phyloP scores from a whole-genome alignment of 2,113 vertebrate species.

The Chionis minor region DNA sequence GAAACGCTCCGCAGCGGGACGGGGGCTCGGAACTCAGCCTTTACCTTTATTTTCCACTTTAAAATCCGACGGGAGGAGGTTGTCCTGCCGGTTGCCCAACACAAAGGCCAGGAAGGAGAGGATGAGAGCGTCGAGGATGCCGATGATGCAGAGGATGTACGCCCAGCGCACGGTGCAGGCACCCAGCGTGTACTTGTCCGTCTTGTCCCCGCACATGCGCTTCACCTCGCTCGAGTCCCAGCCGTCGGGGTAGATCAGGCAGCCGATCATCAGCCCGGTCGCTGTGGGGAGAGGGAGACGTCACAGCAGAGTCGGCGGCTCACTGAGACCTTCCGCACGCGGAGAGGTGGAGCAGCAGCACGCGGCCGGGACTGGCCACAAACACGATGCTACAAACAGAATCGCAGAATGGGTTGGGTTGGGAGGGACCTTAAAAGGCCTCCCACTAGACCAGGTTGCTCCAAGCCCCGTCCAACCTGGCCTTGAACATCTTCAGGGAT shows the following conservation, averaged over 20 bases:
- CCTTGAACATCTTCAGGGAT: neutral
- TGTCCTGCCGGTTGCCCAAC: conserved; percentile 92
- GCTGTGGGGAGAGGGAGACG: conserved; percentile 63
- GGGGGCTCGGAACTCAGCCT: neutral
- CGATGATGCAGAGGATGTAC: conserved; percentile 97
- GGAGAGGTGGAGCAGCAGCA: neutral
- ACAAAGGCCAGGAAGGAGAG: conserved; percentile 94
- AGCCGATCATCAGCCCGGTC: conserved; percentile 92
- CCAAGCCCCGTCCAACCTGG: neutral
- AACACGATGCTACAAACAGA: neutral
- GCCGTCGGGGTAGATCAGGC: conserved; percentile 95
- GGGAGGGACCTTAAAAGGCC: neutral
- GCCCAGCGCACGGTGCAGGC: conserved; percentile 98
- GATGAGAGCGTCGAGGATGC: conserved; percentile 91
- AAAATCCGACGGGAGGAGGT: conserved; percentile 92
- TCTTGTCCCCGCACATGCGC: conserved; percentile 91
- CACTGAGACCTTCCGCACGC: accelerated
- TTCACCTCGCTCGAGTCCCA: conserved; percentile 94
- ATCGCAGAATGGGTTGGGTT: neutral
- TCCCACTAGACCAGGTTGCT: neutral
- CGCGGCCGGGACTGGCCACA: neutral
- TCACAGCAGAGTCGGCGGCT: accelerated
- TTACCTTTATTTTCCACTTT: conserved; percentile 88
- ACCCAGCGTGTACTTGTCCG: conserved; percentile 94
- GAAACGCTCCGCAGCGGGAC: accelerated